Percentiles rank a stretch among this genome's conserved stretches.
Evolutionary conservation across 2,888 invertebrate species (phyloP).

Genomic region (Cheilosia vulpina): DNA sequence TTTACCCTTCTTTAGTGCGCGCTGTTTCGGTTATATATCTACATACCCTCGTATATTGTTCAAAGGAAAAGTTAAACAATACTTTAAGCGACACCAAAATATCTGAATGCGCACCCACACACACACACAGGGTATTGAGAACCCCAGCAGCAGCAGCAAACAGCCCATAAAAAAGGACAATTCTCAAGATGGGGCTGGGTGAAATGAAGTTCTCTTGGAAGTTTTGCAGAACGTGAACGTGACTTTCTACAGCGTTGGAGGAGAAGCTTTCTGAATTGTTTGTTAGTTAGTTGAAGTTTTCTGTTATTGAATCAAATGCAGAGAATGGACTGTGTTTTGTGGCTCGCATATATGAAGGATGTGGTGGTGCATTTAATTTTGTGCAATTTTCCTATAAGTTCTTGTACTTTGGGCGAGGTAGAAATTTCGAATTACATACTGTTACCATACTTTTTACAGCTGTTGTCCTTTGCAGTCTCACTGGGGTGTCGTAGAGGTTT

Average conservation of each 20-base stretch:
- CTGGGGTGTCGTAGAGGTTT: too few relatives aligned
- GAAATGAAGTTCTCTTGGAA: constrained; percentile 45
- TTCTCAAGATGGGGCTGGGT: constrained; percentile 15
- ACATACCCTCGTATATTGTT: background rate
- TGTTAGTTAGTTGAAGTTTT: constrained; percentile 58
- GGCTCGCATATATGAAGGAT: background rate
- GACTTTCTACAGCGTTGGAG: constrained; percentile 30
- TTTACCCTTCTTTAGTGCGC: constrained; percentile 45
- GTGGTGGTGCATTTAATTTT: constrained; percentile 5
- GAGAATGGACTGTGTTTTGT: background rate
- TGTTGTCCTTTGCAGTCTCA: too few relatives aligned
- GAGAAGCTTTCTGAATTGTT: constrained; percentile 24
- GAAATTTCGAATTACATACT: too few relatives aligned
- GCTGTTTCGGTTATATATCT: constrained; percentile 10
- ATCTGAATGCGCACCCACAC: background rate
- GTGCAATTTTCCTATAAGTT: too few relatives aligned
- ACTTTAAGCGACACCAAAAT: constrained; percentile 33
- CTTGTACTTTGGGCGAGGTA: too few relatives aligned
- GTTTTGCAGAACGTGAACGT: constrained; percentile 44
- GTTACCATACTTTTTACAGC: too few relatives aligned
- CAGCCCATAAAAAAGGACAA: constrained; percentile 15
- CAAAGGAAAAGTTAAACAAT: constrained; percentile 61
- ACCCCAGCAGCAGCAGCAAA: background rate
- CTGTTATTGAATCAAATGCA: constrained; percentile 57
- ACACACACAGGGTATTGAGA: background rate